Base-by-base conservation (phyloP, 1,140 invertebrate genomes). In the Sminthurinus signatus region DNA sequence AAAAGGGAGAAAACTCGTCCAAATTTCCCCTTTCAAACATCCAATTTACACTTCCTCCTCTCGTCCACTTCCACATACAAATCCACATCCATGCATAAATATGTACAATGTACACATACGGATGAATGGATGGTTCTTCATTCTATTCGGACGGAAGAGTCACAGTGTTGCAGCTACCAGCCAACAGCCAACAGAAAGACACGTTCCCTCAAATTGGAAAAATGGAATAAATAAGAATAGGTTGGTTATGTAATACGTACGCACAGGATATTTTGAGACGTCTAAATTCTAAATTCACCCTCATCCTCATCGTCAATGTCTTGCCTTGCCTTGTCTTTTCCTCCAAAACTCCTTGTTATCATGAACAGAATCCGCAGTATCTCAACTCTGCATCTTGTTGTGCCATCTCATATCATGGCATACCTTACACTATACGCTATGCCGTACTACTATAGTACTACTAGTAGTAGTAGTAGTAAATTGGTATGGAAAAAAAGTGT, bases 11-110 rank as follows among this genome's bases (percentile, higher is more conserved):
- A 36, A 36, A 15, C 15, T 5, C 5, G 21, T 46, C 5, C 15
- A 46, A 46, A 10, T 19, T 19, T 46, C 44, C 44, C 44, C 15
- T 15, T 36, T 36, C 44, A 4, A n/a, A n/a, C n/a, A n/a, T 46
- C 44, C 44, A 46, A 46, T 46, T 46, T 46, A 46, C 44, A 46
- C 44, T 46, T 46, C 19, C 44, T 46, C 15, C 44, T 46, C 44
- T 46, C 15, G 5, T 46, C n/a, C 5, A 5, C 19, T 8, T 46
- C 4, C 5, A 8, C 8, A n/a, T 46, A n/a, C 44, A 4, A 10
- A 4, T n/a, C 15, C 21, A 10, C 36, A 39, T 17, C 36, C 8
- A 10, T 39, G 8, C 17, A 39, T 17, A 39, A 17, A 39, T 39
- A 39, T 17, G 17, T 39, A 39, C 36, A 39, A 8, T 39, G 36